Conservation (phyloP, 2,888 invertebrate genomes). For the Phania funesta region DNA sequence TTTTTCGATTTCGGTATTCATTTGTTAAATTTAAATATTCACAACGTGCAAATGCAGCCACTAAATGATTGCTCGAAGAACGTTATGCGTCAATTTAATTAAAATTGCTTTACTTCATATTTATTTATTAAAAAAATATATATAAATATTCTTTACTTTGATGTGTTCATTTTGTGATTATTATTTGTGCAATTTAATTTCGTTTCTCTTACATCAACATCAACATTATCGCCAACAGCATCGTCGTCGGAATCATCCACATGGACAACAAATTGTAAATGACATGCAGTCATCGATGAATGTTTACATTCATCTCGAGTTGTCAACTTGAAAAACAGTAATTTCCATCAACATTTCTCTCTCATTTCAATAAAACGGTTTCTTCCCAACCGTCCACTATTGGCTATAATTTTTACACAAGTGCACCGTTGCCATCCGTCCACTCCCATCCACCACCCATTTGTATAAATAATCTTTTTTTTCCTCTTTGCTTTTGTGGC, state of each 20-base stretch:
- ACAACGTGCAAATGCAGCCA: too few species aligned
- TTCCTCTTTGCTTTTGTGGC: slow-evolving; percentile 8
- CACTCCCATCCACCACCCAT: slow-evolving; percentile 25
- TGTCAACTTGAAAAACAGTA: slow-evolving; percentile 79
- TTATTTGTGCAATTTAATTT: slow-evolving; percentile 43
- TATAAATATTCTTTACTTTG: slow-evolving; percentile 33
- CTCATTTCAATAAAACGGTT: slow-evolving; percentile 58
- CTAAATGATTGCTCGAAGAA: too few species aligned
- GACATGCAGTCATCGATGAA: slow-evolving; percentile 72
- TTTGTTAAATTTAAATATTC: too few species aligned
- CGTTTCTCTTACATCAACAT: slow-evolving; percentile 16
- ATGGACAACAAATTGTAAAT: slow-evolving; percentile 57
- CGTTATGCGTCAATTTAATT: background rate
- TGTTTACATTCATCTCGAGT: slow-evolving; percentile 80
- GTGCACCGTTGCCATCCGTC: background rate
- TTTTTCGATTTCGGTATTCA: too few species aligned
- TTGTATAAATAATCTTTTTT: slow-evolving; percentile 36
- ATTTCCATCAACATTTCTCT: slow-evolving; percentile 73
- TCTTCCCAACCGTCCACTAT: background rate
- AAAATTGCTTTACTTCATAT: background rate
- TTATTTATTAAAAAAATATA: background rate
- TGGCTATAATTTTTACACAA: slow-evolving; percentile 39
- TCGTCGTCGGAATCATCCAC: background rate
- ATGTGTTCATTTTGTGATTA: slow-evolving; percentile 39
- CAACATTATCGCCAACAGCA: background rate